Evolutionary conservation across 2,113 vertebrate species (phyloP).

Genomic region (Proterorhinus semilunaris): DNA sequence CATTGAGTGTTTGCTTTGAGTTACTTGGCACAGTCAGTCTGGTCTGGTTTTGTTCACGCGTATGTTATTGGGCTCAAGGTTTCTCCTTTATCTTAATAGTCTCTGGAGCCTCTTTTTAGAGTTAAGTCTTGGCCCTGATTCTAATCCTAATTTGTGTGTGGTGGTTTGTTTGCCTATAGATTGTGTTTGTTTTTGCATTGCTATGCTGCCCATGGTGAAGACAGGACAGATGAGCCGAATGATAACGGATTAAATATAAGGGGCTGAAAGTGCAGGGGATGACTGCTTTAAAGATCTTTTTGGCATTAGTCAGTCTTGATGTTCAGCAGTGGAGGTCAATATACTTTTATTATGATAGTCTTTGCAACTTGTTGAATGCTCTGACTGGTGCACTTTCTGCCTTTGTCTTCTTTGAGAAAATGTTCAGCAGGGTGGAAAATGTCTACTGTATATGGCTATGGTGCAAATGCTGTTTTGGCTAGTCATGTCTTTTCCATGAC

Average conservation of each 20-base stretch:
- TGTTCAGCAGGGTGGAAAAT: conserved; percentile 40
- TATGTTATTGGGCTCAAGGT: conserved; percentile 41
- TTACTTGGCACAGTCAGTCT: conserved; percentile 25
- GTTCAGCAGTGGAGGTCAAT: conserved; percentile 47
- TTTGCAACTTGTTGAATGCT: conserved; percentile 31
- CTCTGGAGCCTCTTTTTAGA: conserved; percentile 60
- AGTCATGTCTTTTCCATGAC: conserved; percentile 31
- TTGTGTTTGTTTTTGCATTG: conserved; percentile 92
- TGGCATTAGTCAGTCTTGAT: conserved; percentile 28
- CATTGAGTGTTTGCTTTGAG: conserved; percentile 14
- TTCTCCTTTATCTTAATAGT: conserved; percentile 52
- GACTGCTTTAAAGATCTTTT: conserved; percentile 44
- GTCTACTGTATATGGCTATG: conserved; percentile 12
- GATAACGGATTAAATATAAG: conserved; percentile 59
- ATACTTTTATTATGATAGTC: conserved; percentile 45
- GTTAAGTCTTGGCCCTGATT: conserved; percentile 68
- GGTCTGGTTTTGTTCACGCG: conserved; percentile 51
- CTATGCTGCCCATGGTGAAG: conserved; percentile 88
- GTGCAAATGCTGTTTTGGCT: conserved; percentile 25
- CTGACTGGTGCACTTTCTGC: conserved; percentile 26
- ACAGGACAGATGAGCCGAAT: conserved; percentile 78
- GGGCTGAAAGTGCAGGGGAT: conserved; percentile 40
- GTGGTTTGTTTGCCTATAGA: conserved; percentile 83
- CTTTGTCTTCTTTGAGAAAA: conserved; percentile 30
- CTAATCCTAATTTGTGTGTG: conserved; percentile 87